Evolutionary conservation across 2,113 vertebrate species (phyloP).

Genomic region (Hirundichthys speculiger): DNA sequence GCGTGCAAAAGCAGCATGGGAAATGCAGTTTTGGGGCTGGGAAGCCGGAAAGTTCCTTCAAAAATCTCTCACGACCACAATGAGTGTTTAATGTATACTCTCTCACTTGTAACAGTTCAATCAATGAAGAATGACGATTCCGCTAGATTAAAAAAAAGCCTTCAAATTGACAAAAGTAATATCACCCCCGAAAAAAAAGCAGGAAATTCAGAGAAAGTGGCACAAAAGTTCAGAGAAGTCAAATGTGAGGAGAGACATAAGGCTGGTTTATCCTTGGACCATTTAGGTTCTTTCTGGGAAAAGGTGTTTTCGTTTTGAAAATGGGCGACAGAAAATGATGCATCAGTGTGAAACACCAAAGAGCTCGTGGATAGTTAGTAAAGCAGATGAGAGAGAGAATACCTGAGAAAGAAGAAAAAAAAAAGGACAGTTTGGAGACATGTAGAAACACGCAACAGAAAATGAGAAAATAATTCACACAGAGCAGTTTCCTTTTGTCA

Average conservation of each 20-base stretch:
- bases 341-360: constrained; percentile 84
- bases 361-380: constrained; percentile 90
- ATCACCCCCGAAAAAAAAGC: constrained; percentile 65
- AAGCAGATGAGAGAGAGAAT: constrained; percentile 95
- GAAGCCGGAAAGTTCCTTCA: constrained; percentile 39
- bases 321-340: constrained; percentile 85
- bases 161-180: constrained; percentile 63
- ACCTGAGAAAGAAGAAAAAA: constrained; percentile 89
- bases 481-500: constrained; percentile 12
- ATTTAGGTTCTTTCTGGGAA: constrained; percentile 77
- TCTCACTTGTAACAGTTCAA: constrained; percentile 69
- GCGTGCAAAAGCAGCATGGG: constrained; percentile 67
- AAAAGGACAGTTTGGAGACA: constrained; percentile 78
- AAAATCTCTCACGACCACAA: constrained; percentile 46
- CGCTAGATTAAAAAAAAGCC: constrained; percentile 67
- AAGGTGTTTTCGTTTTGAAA: constrained; percentile 65
- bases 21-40: constrained; percentile 74
- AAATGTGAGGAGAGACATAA: constrained; percentile 73
- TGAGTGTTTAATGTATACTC: constrained; percentile 36
- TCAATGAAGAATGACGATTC: constrained; percentile 62
- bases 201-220: constrained; percentile 64
- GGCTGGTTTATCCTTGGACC: constrained; percentile 79
- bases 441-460: constrained; percentile 52
- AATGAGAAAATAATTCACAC: constrained; percentile 39
- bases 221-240: constrained; percentile 74